phyloP scores from a whole-genome alignment of 2,113 vertebrate species.

The Condylura cristata region DNA sequence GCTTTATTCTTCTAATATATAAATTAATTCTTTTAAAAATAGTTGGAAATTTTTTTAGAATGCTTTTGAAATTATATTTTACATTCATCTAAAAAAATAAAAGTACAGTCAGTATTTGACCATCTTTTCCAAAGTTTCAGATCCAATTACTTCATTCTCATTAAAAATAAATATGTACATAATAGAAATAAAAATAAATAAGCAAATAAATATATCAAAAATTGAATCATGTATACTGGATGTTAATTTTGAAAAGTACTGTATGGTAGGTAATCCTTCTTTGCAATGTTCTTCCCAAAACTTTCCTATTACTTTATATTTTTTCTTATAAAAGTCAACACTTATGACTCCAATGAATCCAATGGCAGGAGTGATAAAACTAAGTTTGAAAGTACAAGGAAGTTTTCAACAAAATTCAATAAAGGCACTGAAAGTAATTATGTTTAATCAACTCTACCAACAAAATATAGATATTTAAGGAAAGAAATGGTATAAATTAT shows the following conservation, averaged over 20 bases:
- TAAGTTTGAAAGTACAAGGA: conserved; percentile 45
- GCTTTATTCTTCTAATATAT: conserved; percentile 16
- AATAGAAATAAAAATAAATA: background rate
- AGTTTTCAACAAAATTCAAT: conserved; percentile 67
- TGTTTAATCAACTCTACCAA: conserved; percentile 26
- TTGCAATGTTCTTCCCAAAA: conserved; percentile 10
- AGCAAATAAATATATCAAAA: background rate
- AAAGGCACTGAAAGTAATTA: conserved; percentile 67
- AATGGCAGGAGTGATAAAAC: conserved; percentile 51
- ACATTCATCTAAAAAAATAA: background rate
- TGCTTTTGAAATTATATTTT: conserved; percentile 46
- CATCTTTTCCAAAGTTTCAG: background rate
- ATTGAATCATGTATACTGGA: conserved; percentile 56
- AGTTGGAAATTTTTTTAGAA: background rate
- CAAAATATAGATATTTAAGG: background rate
- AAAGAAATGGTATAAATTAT: background rate
- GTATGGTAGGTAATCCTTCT: conserved; percentile 55
- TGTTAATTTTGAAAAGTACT: conserved; percentile 69
- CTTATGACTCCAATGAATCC: background rate
- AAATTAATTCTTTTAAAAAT: conserved; percentile 34
- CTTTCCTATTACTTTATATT: background rate
- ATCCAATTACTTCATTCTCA: conserved; percentile 31
- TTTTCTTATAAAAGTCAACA: conserved; percentile 53
- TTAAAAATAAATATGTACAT: background rate
- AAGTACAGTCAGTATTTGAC: background rate